phyloP scores from a whole-genome alignment of 2,888 invertebrate species.

The Eugnorisma glareosa region DNA sequence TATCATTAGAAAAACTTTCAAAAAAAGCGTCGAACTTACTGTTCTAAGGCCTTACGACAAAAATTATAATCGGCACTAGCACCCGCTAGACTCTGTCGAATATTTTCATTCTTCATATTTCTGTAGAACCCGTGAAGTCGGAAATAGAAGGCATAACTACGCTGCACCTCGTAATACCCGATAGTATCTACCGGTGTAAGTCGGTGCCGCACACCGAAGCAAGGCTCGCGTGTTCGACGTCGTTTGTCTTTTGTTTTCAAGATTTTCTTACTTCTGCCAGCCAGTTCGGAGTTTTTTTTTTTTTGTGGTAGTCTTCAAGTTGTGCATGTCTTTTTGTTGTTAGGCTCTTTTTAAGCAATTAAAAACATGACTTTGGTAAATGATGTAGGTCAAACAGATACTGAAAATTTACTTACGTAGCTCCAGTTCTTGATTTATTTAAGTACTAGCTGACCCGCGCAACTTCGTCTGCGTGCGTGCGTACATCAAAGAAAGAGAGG shows the following conservation, averaged over 20 bases:
- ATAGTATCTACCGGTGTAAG: slow-evolving; percentile 44
- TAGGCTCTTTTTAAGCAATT: background rate
- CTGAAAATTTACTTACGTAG: background rate
- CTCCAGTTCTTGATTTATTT: background rate
- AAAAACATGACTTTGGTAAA: background rate
- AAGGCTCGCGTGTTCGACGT: slow-evolving; percentile 36
- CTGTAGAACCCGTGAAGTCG: background rate
- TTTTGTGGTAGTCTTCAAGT: background rate
- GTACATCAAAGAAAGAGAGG: too few relatives aligned
- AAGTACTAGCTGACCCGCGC: too few relatives aligned
- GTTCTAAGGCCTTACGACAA: background rate
- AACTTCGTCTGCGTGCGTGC: too few relatives aligned
- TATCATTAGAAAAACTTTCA: background rate
- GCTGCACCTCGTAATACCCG: slow-evolving; percentile 6
- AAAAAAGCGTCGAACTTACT: too few relatives aligned
- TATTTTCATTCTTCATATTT: background rate
- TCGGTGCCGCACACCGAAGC: slow-evolving; percentile 44
- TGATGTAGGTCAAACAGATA: background rate
- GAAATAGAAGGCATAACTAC: slow-evolving; percentile 12
- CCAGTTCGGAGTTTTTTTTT: slow-evolving; percentile 3
- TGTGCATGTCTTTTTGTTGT: slow-evolving; percentile 3
- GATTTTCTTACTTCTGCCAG: slow-evolving; percentile 12
- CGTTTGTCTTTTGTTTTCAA: slow-evolving; percentile 41
- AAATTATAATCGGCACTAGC: background rate
- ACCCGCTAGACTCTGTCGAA: background rate